These are phyloP conservation scores for Shargacucullia verbasci DNA, from an alignment of 2,888 invertebrate species.

Conservation along the genomic window DNA sequence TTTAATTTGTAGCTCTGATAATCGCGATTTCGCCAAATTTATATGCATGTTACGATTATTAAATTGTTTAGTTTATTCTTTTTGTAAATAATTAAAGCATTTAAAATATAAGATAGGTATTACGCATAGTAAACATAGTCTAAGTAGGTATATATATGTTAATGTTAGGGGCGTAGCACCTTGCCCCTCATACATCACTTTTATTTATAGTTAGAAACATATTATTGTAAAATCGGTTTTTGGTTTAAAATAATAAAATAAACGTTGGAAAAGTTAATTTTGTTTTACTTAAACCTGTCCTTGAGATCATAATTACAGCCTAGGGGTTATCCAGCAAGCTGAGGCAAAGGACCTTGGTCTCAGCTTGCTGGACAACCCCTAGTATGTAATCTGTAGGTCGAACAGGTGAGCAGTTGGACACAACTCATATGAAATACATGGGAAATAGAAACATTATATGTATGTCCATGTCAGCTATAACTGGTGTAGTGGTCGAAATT, in stretches of 20 bases:
- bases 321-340: no score
- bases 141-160: constrained; percentile 54
- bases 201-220: constrained; percentile 57
- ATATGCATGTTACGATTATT: constrained; percentile 45
- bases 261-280: constrained; percentile 53
- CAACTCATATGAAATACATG: no score
- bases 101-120: constrained; percentile 66
- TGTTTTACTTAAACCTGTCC: neutral
- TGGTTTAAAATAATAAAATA: constrained; percentile 65
- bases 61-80: constrained; percentile 55
- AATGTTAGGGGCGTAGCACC: constrained; percentile 38
- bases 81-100: constrained; percentile 67
- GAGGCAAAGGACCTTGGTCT: no score
- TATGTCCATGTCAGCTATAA: no score
- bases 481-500: no score
- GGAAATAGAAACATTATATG: no score
- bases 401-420: no score
- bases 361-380: no score
- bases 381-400: no score
- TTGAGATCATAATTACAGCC: no score
- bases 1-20: constrained; percentile 8
- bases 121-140: constrained; percentile 54
- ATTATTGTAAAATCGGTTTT: constrained; percentile 64
- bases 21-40: constrained; percentile 28
- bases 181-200: constrained; percentile 51